Percentiles rank a stretch among this genome's conserved stretches.
phyloP scores from a whole-genome alignment of 2,797 vertebrate species.

The Buphagus erythrorhynchus region DNA sequence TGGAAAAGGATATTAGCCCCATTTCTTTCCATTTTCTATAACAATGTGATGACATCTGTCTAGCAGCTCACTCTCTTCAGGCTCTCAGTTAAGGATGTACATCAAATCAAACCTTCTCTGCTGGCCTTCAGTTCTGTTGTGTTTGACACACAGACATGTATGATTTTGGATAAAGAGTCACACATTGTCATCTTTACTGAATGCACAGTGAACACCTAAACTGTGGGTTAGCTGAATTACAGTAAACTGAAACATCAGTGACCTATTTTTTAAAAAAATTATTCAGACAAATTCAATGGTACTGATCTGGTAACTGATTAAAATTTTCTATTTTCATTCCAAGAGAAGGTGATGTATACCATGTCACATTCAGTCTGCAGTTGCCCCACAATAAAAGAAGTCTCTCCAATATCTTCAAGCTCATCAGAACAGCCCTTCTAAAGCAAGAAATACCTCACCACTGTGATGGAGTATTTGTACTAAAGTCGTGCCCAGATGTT shows the following conservation, averaged over 20 bases:
- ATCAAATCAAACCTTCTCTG: background rate
- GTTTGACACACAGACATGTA: background rate
- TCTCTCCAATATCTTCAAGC: background rate
- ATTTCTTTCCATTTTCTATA: background rate
- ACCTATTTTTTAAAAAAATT: background rate
- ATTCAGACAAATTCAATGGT: background rate
- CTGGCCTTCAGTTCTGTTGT: background rate
- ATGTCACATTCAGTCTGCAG: background rate
- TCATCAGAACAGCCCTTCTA: background rate
- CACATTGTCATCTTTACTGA: background rate
- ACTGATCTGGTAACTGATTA: background rate
- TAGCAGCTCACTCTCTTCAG: background rate
- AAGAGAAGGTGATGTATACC: background rate
- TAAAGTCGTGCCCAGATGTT: background rate
- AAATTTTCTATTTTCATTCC: background rate
- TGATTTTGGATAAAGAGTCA: background rate
- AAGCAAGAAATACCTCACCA: background rate
- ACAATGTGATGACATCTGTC: background rate
- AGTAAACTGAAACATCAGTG: background rate
- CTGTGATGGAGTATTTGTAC: background rate
- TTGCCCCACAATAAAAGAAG: background rate
- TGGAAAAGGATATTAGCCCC: background rate
- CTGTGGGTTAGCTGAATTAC: background rate
- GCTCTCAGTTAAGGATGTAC: background rate
- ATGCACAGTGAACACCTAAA: background rate